phyloP scores from a whole-genome alignment of 2,797 vertebrate species.

The Silurus aristotelis region DNA sequence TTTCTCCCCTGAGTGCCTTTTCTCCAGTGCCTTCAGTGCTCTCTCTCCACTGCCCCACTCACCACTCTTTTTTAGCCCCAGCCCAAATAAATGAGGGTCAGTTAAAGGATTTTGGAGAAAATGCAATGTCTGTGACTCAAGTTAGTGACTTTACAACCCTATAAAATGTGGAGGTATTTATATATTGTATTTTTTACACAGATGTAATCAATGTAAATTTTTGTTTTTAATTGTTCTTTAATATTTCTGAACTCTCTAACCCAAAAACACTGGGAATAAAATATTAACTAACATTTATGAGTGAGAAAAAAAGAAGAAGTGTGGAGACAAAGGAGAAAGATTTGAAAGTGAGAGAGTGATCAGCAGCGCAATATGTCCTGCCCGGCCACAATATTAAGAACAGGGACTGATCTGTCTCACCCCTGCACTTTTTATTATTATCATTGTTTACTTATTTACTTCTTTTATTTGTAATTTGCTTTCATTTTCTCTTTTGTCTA shows the following conservation, averaged over 20 bases:
- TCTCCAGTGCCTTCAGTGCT: too few species aligned
- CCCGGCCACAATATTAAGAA: too few species aligned
- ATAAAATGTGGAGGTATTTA: neutral
- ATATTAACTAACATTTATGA: neutral
- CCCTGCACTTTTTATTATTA: too few species aligned
- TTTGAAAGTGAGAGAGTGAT: neutral
- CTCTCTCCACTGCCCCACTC: too few species aligned
- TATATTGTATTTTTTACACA: neutral
- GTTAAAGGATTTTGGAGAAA: neutral
- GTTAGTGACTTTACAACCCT: neutral
- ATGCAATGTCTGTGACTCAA: neutral
- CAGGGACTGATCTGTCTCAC: too few species aligned
- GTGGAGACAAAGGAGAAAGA: neutral
- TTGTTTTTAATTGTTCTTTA: conserved; percentile 5
- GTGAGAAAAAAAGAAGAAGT: neutral
- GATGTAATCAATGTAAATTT: conserved; percentile 13
- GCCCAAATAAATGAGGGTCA: neutral
- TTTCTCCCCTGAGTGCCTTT: too few species aligned
- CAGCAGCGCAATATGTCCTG: too few species aligned
- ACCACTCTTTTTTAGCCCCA: too few species aligned
- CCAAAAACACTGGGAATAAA: neutral
- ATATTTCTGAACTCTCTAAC: conserved; percentile 11
- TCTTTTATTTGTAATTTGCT: too few species aligned
- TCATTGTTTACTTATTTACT: too few species aligned
- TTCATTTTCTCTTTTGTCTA: too few species aligned